Percentiles rank a stretch among this genome's conserved stretches.
These are phyloP conservation scores for Stichopus horrens DNA, from an alignment of 53 echinoderm and acorn worm genomes.

Conservation along the genomic window DNA sequence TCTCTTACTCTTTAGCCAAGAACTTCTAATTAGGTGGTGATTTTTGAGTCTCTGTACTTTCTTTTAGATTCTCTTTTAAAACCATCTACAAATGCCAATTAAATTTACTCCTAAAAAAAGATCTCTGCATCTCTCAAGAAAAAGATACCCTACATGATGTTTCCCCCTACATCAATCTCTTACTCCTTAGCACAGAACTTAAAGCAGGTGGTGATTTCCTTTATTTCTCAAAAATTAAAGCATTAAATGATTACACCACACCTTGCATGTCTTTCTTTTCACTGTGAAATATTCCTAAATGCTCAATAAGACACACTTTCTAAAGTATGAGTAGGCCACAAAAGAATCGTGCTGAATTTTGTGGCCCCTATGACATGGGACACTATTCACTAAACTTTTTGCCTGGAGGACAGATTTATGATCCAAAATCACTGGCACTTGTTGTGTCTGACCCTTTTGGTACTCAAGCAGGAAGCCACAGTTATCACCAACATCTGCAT, in stretches of 20 bases:
- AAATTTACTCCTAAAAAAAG: too few species aligned
- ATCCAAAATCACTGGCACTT: not conserved
- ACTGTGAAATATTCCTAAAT: not conserved
- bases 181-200: not conserved
- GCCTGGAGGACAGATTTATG: slow-evolving; percentile 9
- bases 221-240: too few species aligned
- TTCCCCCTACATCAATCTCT: not conserved
- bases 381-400: slow-evolving; percentile 1
- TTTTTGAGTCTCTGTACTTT: too few species aligned
- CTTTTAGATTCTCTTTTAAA: too few species aligned
- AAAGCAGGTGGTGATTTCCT: too few species aligned
- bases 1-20: too few species aligned
- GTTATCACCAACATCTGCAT: slow-evolving; percentile 45
- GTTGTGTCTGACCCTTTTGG: slow-evolving; percentile 39
- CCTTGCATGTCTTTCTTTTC: not conserved
- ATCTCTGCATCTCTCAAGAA: too few species aligned
- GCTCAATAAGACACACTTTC: not conserved
- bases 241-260: not conserved
- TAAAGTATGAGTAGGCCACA: not conserved
- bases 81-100: too few species aligned
- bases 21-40: too few species aligned
- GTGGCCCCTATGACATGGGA: slow-evolving; percentile 6
- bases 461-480: slow-evolving; percentile 19
- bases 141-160: not conserved
- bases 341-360: not conserved